Base-by-base conservation (phyloP, 2,888 invertebrate species). In the Iselma pallidipennis region DNA sequence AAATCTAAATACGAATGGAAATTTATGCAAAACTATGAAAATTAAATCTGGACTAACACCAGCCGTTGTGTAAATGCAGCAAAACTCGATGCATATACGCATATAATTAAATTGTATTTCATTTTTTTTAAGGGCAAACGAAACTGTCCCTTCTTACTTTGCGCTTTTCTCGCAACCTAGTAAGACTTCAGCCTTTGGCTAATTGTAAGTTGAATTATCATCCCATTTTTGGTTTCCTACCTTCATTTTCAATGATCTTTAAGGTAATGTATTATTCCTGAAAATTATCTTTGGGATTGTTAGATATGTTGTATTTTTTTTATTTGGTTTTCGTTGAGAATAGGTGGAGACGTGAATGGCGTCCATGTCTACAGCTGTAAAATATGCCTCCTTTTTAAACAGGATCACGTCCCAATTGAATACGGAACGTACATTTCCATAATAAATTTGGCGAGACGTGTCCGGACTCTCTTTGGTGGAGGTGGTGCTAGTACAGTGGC, bases 401-500 rank as follows among this genome's bases (percentile, higher is more conserved):
- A 74, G 78, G 80, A 80, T 81, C 80, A 80, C 80, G 80, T 80
- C 71, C 77, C 76, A 79, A 79, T 80, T 78, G 80, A 80, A 80
- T 79, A 76, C 79, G 77, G 77, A 77, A 78, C 75, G 78, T 75
- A 75, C 77, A 81, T 81, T 80, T 79, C 79, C 80, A 80, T 80
- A 80, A 80, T 79, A 79, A 79, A 79, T 80, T 80, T 76, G 73
- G 70, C 59, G 74, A 65, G 72, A 79, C 78, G 80, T 80, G 80
- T 76, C 76, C 75, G 71, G 78, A 77, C 77, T 78, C 62, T 64
- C 68, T 63, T 55, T 52, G 48, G 63, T 55, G 16, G 19, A 42
- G 19, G 42, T 42, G 42, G 19, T 42, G 6, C 10, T 10, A 21
- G 42, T 42, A 21, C 21, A 2, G 2, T 42, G 42, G 21, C 42